phyloP scores from a whole-genome alignment of 2,888 invertebrate species.

The Neoitamus cyanurus region DNA sequence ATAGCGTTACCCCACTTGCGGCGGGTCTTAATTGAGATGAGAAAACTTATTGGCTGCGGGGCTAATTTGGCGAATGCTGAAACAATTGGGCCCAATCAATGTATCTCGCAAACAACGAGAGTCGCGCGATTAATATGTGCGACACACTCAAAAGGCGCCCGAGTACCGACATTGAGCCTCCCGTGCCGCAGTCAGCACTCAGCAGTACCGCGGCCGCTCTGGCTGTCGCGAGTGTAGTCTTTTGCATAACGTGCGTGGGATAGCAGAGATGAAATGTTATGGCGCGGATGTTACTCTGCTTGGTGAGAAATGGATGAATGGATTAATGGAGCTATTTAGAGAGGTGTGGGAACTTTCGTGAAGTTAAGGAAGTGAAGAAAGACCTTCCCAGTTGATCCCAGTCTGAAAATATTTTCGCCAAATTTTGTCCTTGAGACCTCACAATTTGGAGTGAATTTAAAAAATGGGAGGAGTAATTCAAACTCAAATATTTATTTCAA shows the following conservation, averaged over 20 bases:
- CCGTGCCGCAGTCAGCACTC: too few species aligned
- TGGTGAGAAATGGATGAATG: neutral
- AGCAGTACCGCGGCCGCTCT: too few species aligned
- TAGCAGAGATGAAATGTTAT: neutral
- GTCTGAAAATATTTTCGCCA: too few species aligned
- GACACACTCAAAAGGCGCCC: neutral
- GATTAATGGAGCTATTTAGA: neutral
- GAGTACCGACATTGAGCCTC: neutral
- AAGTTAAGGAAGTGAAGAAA: neutral
- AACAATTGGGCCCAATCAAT: constrained; percentile 18
- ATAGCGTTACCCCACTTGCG: neutral
- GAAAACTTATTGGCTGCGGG: neutral
- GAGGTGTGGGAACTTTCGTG: neutral
- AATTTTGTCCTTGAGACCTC: too few species aligned
- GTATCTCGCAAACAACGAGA: neutral
- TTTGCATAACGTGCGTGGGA: neutral
- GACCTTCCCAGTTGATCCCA: too few species aligned
- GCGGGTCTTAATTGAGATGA: constrained; percentile 14
- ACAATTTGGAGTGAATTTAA: too few species aligned
- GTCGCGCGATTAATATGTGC: neutral
- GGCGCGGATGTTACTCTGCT: neutral
- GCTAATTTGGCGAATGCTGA: constrained; percentile 15
- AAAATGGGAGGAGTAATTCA: too few species aligned
- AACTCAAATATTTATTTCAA: too few species aligned
- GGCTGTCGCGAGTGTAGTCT: neutral